A percentile compares a stretch with the other conserved stretches of the same genome.
Evolutionary conservation across 2,113 vertebrate genomes (phyloP).

Genomic region (Rhodinocichla rosea): DNA sequence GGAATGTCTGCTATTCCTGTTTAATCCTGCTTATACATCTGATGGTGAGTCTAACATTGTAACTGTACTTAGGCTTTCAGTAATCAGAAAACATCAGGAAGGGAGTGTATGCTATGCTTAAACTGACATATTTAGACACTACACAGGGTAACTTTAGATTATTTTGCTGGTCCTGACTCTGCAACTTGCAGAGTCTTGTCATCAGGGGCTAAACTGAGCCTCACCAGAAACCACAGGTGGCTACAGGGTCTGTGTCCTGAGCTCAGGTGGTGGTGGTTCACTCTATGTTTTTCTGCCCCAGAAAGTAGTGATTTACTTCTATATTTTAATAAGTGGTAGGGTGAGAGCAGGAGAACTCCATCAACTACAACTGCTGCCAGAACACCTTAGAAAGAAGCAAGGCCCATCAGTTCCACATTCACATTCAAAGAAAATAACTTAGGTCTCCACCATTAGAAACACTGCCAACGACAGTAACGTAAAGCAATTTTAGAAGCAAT

Average conservation of each 20-base stretch:
- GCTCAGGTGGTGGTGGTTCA: not conserved
- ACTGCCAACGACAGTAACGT: not conserved
- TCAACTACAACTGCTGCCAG: not conserved
- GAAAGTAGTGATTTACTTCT: not conserved
- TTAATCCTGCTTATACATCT: not conserved
- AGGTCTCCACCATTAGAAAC: not conserved
- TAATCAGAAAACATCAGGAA: not conserved
- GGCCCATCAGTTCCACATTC: not conserved
- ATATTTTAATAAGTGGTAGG: not conserved
- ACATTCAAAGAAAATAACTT: constrained; percentile 29
- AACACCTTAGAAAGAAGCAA: not conserved
- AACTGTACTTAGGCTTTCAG: not conserved
- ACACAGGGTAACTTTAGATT: not conserved
- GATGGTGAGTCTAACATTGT: not conserved
- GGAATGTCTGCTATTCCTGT: not conserved
- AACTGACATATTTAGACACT: not conserved
- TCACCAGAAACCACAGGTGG: not conserved
- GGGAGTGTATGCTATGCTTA: not conserved
- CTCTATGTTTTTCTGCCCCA: not conserved
- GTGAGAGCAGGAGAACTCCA: not conserved
- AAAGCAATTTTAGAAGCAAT: constrained; percentile 67
- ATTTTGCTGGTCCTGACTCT: not conserved
- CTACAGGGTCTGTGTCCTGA: not conserved
- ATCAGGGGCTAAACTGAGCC: not conserved
- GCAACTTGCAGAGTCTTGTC: not conserved